phyloP scores from a whole-genome alignment of 2,113 vertebrate genomes.

The Sceloporus undulatus region DNA sequence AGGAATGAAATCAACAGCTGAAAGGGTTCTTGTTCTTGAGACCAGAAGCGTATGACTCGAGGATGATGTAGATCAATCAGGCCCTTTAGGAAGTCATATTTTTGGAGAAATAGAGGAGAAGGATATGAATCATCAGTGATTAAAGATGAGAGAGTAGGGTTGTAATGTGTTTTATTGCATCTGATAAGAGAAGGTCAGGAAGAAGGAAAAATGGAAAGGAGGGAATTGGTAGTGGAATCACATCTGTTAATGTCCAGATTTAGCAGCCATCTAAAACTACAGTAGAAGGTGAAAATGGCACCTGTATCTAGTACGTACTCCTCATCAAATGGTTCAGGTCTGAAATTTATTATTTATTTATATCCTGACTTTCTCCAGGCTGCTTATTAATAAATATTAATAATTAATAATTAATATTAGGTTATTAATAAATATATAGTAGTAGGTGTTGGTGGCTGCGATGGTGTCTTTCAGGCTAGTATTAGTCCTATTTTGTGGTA shows the following conservation, averaged over 20 bases:
- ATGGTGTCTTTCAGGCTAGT: neutral
- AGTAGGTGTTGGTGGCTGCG: too few relatives aligned
- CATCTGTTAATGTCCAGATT: neutral
- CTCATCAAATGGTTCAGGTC: neutral
- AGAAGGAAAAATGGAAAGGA: neutral
- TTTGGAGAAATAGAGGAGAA: neutral
- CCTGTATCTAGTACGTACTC: neutral
- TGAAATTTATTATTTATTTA: too few relatives aligned
- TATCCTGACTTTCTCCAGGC: too few relatives aligned
- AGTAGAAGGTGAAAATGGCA: neutral
- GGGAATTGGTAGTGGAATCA: neutral
- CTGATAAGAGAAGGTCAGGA: neutral
- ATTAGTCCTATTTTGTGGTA: neutral
- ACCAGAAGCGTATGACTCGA: neutral
- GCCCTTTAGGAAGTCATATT: neutral
- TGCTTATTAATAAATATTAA: too few relatives aligned
- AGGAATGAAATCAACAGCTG: neutral
- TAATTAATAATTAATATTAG: too few relatives aligned
- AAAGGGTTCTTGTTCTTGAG: neutral
- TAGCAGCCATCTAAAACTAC: neutral
- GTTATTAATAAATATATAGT: too few relatives aligned
- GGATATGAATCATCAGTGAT: conserved; percentile 16
- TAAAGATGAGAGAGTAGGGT: conserved; percentile 23
- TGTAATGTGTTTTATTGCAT: neutral
- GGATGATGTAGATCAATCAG: neutral